These are phyloP conservation scores for Fopius arisanus DNA, from an alignment of 1,140 invertebrate species.

Conservation along the genomic window DNA sequence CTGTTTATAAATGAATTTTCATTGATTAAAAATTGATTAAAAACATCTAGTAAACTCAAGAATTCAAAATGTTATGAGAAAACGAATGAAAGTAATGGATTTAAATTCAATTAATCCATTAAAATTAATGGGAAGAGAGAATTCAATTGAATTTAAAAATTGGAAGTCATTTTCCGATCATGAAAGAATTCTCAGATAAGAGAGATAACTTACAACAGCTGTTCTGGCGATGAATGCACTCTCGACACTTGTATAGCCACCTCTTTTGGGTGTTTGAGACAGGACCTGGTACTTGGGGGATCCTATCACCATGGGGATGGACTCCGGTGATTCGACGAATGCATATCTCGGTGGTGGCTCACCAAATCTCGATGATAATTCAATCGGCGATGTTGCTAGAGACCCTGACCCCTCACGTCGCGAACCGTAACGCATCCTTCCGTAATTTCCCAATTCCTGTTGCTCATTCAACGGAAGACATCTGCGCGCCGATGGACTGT, in stretches of 20 bases:
- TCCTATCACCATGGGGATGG: constrained; percentile 53
- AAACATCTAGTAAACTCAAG: too few relatives aligned
- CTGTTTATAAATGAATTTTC: constrained; percentile 39
- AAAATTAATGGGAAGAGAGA: too few relatives aligned
- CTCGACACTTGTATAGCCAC: constrained; percentile 54
- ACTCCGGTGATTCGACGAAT: constrained; percentile 49
- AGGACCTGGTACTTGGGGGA: constrained; percentile 55
- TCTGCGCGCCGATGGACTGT: constrained; percentile 54
- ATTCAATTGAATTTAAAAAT: too few relatives aligned
- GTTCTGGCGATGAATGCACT: constrained; percentile 62
- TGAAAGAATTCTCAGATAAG: constrained; percentile 7
- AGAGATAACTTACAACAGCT: constrained; percentile 56
- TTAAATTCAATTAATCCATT: too few relatives aligned
- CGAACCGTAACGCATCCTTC: constrained; percentile 47
- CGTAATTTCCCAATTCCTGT: constrained; percentile 52
- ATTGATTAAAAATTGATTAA: too few relatives aligned
- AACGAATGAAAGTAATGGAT: too few relatives aligned
- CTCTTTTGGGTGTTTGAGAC: constrained; percentile 40
- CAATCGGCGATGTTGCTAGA: constrained; percentile 23
- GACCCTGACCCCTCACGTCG: constrained; percentile 15
- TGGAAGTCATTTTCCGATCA: too few relatives aligned
- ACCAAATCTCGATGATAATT: constrained; percentile 32
- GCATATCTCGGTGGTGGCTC: constrained; percentile 48
- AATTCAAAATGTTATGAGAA: too few relatives aligned
- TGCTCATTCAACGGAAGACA: constrained; percentile 56